Base-by-base conservation (phyloP, 1,140 invertebrate genomes). In the Drosophila sp. region DNA sequence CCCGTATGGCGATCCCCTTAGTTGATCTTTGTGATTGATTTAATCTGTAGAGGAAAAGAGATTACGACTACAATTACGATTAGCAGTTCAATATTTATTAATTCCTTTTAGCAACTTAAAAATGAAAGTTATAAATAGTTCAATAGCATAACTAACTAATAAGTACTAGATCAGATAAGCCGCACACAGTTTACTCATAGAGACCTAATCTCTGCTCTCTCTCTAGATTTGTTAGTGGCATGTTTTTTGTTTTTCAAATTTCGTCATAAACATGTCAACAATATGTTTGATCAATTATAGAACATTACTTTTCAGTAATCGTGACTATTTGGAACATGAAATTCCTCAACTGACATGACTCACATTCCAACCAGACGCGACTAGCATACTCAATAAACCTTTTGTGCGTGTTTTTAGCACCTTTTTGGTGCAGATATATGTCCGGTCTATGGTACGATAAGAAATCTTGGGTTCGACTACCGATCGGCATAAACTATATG, bases 11-110 rank as follows among this genome's bases (percentile, higher is more conserved):
- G 44, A 50, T 50, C 62, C 60, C 32, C 40, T 10, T 23, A 38
- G 32, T 17, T 63, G 69, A 81, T 63, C 72, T 64, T 60, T 63
- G 47, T 6, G n/a, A 50, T 60, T 8, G n/a, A 47, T 38, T 79
- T 79, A 79, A 79, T 79, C 76, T 38, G 27, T 7, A 11, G 17
- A 56, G 25, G 50, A 29, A 30, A 38, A 38, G 44, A 58, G 32
- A 58, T 35, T 58, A 23, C 58, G 79, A 72, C 81, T 71, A 27
- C 35, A 17, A 58, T 35, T 58, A 23, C 58, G 79, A 72, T 80
- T 71, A 27, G 47, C 2, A 60, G 44, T 58, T 57, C 32, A 56
- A 58, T 68, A 47, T 68, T 41, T 47, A 55, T 30, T 47, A 11
- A 70, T 11, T 65, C 55, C 8, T 41, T 23, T 61, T 54, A 17